Evolutionary conservation across 2,888 invertebrate genomes (phyloP).

Genomic region (Habroteleia sp.): DNA sequence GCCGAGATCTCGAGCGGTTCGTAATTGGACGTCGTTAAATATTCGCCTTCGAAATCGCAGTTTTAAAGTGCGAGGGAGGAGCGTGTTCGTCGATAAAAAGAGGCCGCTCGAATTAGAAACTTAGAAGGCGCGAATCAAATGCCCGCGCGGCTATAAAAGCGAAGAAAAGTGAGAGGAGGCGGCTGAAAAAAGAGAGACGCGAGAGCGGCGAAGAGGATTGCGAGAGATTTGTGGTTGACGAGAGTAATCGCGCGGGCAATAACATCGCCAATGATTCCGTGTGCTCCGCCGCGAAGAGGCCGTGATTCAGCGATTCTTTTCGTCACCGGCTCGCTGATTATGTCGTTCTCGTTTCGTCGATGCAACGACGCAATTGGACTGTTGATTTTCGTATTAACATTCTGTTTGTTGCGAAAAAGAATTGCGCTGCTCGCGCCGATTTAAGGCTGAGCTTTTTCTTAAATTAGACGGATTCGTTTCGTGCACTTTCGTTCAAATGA

Average conservation of each 20-base stretch:
- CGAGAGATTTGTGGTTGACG: constrained; percentile 41
- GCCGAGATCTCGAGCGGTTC: constrained; percentile 19
- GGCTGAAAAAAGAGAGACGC: too few species aligned
- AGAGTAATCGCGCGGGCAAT: constrained; percentile 51
- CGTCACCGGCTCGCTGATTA: constrained; percentile 26
- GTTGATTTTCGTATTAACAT: constrained; percentile 9
- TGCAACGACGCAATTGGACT: not conserved
- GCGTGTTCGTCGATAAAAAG: constrained; percentile 35
- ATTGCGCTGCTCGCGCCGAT: too few species aligned
- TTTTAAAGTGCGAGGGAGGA: too few species aligned
- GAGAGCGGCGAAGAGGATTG: constrained; percentile 7
- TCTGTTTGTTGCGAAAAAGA: too few species aligned
- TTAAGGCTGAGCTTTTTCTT: too few species aligned
- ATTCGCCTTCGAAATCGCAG: too few species aligned
- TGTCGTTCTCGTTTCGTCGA: constrained; percentile 15
- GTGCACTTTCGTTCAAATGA: too few species aligned
- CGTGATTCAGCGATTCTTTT: constrained; percentile 37
- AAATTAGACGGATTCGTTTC: too few species aligned
- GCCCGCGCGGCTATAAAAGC: constrained; percentile 21
- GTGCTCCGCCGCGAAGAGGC: not conserved
- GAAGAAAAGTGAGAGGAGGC: constrained; percentile 51
- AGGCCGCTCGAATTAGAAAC: constrained; percentile 50
- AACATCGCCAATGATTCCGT: constrained; percentile 30
- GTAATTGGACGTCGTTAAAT: constrained; percentile 24
- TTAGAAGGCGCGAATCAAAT: constrained; percentile 17